Conservation (phyloP, 2,888 invertebrate species). For the Fragum sueziense region DNA sequence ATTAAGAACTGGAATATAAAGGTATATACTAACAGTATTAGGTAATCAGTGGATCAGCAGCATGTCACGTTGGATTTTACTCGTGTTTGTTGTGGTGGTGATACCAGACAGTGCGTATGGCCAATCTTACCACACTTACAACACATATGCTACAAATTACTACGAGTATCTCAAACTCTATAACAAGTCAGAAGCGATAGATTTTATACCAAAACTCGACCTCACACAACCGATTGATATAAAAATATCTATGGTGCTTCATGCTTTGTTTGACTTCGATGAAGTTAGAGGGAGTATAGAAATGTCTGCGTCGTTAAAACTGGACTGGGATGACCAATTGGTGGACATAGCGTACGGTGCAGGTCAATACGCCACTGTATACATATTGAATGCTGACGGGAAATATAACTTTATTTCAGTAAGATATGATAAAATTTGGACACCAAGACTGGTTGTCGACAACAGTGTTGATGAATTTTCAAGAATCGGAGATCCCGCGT, state of each 20-base stretch:
- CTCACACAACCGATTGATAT: not conserved
- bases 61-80: too few relatives aligned
- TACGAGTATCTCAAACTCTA: not conserved
- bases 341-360: not conserved
- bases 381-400: not conserved
- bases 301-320: conserved; percentile 19
- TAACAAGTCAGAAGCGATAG: not conserved
- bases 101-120: too few relatives aligned
- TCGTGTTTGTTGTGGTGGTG: too few relatives aligned
- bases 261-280: conserved; percentile 40
- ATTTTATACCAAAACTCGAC: not conserved
- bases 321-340: conserved; percentile 44
- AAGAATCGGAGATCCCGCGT: conserved; percentile 26
- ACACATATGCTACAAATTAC: not conserved
- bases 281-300: conserved; percentile 36
- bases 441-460: conserved; percentile 41
- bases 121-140: not conserved
- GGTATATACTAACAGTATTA: too few relatives aligned
- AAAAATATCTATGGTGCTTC: conserved; percentile 19
- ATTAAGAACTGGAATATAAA: too few relatives aligned
- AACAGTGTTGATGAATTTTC: conserved; percentile 30
- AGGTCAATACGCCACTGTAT: not conserved
- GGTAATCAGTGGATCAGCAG: too few relatives aligned
- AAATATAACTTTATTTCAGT: conserved; percentile 5
- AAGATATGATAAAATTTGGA: conserved; percentile 46